These are phyloP conservation scores for Hirudinaria manillensis DNA, from an alignment of 2,888 invertebrate species.

Conservation along the genomic window DNA sequence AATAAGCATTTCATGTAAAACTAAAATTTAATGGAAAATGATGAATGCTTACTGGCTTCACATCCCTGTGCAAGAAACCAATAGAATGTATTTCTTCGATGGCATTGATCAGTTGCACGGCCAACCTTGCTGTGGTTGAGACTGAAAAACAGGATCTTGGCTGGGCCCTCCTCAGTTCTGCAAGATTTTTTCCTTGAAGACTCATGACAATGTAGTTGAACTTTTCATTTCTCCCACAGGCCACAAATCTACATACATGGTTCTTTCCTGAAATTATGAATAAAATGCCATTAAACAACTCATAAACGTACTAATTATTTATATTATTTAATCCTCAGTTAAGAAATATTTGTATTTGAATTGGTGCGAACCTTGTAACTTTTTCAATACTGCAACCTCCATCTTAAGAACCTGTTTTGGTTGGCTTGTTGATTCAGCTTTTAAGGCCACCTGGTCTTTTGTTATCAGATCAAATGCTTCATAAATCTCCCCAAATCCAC, in stretches of 20 bases:
- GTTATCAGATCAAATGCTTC: conserved; percentile 94
- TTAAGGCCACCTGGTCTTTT: conserved; percentile 93
- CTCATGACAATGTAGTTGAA: conserved; percentile 99
- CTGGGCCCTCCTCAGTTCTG: conserved; percentile 86
- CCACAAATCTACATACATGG: conserved; percentile 96
- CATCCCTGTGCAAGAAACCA: conserved; percentile 95
- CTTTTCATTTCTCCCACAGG: conserved; percentile 94
- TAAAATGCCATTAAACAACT: background rate
- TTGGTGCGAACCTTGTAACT: conserved; percentile 71
- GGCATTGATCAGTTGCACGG: conserved; percentile 77
- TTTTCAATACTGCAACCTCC: conserved; percentile 98
- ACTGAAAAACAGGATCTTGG: conserved; percentile 91
- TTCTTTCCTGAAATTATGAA: conserved; percentile 69
- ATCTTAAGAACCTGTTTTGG: conserved; percentile 98
- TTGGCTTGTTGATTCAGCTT: conserved; percentile 94
- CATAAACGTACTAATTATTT: background rate
- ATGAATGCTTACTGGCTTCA: conserved; percentile 69
- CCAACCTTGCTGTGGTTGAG: conserved; percentile 87
- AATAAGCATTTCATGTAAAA: background rate
- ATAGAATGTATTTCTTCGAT: conserved; percentile 97
- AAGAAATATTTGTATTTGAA: background rate
- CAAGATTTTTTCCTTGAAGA: conserved; percentile 91
- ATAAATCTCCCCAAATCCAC: conserved; percentile 99
- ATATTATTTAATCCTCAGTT: background rate
- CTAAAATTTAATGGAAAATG: background rate